Evolutionary conservation across 2,888 invertebrate genomes (phyloP), one percentile per base, ranked within the genome.

Genomic region (Protodeltote pygarga): DNA sequence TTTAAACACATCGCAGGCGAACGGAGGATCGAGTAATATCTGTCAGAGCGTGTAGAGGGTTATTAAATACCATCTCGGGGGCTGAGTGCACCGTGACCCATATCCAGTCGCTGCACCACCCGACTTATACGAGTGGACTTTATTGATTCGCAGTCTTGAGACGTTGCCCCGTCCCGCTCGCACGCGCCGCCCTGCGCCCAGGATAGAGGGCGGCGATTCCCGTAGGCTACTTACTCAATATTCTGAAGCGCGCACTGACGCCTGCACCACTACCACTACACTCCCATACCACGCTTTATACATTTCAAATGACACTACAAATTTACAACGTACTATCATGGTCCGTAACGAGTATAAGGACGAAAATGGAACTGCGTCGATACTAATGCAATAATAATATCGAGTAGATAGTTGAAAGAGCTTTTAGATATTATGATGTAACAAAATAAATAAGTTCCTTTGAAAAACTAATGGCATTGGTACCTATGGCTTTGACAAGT

Each of bases 121-220:
- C 88, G 83, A 83, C 87, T 85, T 88, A 81, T 88, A 87, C 87
- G 82, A 91, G 89, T 91, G 91, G 89, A 90, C 92, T 91, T 89
- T 92, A 92, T 92, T 92, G 92, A 92, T 92, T 92, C 92, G 85
- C 79, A 89, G 92, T 92, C 92, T 92, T 92, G 91, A 92, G 92
- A 91, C 86, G 87, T 63, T 79, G 74, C 71, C 74, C 84, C 71
- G 78, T 81, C 89, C 83, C 85, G 70, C 79, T 85, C 85, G 65
- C 85, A 70, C 83, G 35, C 48, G 33, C 51, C 58, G 54, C 58
- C 55, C 53, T 50, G 42, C 44, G 45, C 44, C 54, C 65, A 70
- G 66, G 73, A 76, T 67, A 62, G 75, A 67, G 71, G 66, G 69
- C 66, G 70, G 48, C 38, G 60, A 57, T 63, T 73, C 77, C 77